Evolutionary conservation across 1,140 invertebrate genomes (phyloP).

Genomic region (Lepidotrigona ventralis): DNA sequence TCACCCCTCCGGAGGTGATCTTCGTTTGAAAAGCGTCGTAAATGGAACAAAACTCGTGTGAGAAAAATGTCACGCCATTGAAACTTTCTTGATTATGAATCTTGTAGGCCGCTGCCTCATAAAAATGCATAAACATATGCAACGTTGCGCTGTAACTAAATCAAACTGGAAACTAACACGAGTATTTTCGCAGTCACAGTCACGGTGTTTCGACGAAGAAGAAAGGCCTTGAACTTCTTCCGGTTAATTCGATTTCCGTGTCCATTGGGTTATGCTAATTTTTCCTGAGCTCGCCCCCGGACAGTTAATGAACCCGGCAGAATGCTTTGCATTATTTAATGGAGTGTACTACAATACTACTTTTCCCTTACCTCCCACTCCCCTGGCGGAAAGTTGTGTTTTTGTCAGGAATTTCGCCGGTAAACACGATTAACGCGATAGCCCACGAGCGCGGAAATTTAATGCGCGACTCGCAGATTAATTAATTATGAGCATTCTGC

Average conservation of each 20-base stretch:
- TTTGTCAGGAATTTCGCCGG: constrained; percentile 13
- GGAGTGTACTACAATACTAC: neutral
- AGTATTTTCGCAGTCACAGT: neutral
- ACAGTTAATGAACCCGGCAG: constrained; percentile 6
- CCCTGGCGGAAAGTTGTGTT: constrained; percentile 17
- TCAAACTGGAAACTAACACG: neutral
- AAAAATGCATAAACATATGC: neutral
- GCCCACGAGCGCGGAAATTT: constrained; percentile 13
- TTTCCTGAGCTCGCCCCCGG: neutral
- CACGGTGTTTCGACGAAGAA: too few species aligned
- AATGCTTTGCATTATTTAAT: constrained; percentile 34
- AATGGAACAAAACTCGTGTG: neutral
- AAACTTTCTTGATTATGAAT: neutral
- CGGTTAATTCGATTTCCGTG: neutral
- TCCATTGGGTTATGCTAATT: constrained; percentile 20
- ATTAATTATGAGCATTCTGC: constrained; percentile 26
- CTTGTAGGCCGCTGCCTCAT: neutral
- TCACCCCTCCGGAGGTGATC: neutral
- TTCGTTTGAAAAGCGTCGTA: neutral
- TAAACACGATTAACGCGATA: constrained; percentile 26
- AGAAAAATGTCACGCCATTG: neutral
- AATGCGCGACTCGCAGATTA: constrained; percentile 10
- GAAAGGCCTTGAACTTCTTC: neutral
- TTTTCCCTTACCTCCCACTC: neutral
- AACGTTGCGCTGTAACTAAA: neutral